Evolutionary conservation across 2,888 invertebrate species (phyloP), one percentile per base, ranked within the genome.

Genomic region (Lymantria monacha): DNA sequence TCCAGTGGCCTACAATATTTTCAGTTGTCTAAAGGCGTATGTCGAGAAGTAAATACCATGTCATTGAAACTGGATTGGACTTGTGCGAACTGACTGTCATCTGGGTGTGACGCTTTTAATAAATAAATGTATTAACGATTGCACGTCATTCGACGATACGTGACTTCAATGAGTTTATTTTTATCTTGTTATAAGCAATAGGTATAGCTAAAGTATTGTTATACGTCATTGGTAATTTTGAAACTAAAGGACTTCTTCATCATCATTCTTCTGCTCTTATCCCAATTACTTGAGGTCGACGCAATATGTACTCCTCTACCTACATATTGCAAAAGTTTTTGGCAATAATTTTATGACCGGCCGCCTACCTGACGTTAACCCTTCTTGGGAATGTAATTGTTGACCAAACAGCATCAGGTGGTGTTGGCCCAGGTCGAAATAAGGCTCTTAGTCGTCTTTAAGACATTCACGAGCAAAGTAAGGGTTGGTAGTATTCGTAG

Each of bases 51-150:
- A 62, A 61, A 61, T 59, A 54, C 33, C 11, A 53, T 56, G 47
- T 61, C 61, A 69, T 63, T 68, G 63, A 69, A 74, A 74, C 76
- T 66, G 72, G 70, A 63, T 72, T 51, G 41, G 47, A 69, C 76
- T 58, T 61, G 77, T 65, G 55, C 55, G 53, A 70, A 69, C 72
- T 60, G 66, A 65, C 63, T 14, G 33, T 10, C 37, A 42, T 48
- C 12, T 38, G 40, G 38, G n/a, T 46, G 45, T 53, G 48, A 55
- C 48, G 41, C 30, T 42, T 48, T 38, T 45, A 15, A 53, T 59
- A 46, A 31, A 49, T 58, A 59, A 52, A 30, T 45, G 45, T 45
- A 48, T 53, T 38, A 38, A 38, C 1, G 49, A 56, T 54, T 56
- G 59, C 42, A 49, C 59, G 43, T 46, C 48, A 38, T 44, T 46